Base-by-base conservation (phyloP, 2,888 invertebrate genomes). In the Salpingus planirostris region DNA sequence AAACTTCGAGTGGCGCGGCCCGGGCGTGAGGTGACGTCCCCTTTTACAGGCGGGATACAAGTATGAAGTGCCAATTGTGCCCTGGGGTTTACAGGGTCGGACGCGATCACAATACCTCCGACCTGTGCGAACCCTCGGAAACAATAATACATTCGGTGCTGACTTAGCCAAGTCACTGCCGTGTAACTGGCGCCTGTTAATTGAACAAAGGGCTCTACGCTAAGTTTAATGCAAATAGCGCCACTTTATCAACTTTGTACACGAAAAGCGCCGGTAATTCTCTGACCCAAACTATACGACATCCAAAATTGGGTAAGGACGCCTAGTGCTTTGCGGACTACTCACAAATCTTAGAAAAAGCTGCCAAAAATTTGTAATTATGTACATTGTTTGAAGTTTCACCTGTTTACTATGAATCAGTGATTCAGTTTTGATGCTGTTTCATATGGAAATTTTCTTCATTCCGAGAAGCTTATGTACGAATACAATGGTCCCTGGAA, bases 31-130 rank as follows among this genome's bases (percentile, higher is more conserved):
- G 8, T 28, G 15, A 11, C 7, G 13, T n/a, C 11, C 21, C 18
- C 15, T 15, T 7, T n/a, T 2, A 15, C 15, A 15, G 11, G 18
- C 5, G 18, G 13, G 11, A 32, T 2, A n/a, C 21, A 12, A 18
- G 40, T 23, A 39, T 36, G 31, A 29, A 39, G 38, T 36, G 36
- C 13, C 33, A 39, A 42, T 42, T 42, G 36, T 25, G 33, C 42
- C 38, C 42, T 12, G 11, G 42, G 24, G 41, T 28, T 36, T 38
- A 33, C n/a, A 31, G 38, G 30, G 26, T 23, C 22, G 13, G 26
- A 22, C 24, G 29, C 40, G 33, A 36, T 37, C 36, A 33, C 36
- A 40, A 36, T 40, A 36, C 29, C 29, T 31, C n/a, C 37, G n/a
- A n/a, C n/a, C n/a, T n/a, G n/a, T n/a, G n/a, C n/a, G n/a, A n/a